Evolutionary conservation across 2,113 vertebrate species (phyloP).

Genomic region (Urocynchramus pylzowi): DNA sequence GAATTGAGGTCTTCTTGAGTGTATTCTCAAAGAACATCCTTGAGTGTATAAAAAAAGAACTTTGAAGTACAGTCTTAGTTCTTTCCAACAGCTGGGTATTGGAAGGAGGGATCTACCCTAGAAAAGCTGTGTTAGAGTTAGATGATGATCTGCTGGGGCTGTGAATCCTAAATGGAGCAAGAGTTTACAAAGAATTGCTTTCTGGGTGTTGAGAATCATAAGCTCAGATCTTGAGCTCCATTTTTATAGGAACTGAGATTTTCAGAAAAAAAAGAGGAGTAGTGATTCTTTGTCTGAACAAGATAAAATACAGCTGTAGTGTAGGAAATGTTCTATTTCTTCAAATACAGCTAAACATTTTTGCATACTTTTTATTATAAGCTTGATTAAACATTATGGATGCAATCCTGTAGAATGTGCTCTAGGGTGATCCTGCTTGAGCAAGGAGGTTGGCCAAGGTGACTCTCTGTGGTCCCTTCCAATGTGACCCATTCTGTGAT

Average conservation of each 20-base stretch:
- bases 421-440: neutral
- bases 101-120: neutral
- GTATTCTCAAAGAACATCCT: neutral
- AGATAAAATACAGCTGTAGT: neutral
- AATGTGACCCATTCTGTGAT: neutral
- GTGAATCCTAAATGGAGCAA: neutral
- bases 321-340: neutral
- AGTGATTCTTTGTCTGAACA: neutral
- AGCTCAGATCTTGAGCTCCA: neutral
- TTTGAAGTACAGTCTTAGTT: neutral
- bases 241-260: neutral
- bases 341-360: neutral
- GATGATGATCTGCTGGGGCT: neutral
- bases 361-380: neutral
- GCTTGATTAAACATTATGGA: neutral
- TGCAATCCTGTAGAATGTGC: neutral
- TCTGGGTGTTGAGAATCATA: neutral
- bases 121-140: neutral
- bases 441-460: neutral
- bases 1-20: neutral
- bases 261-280: neutral
- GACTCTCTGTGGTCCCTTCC: neutral
- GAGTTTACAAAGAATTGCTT: neutral
- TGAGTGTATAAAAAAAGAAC: neutral
- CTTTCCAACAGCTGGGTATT: neutral